phyloP scores from a whole-genome alignment of 2,113 vertebrate species.

The Odocoileus virginianus region DNA sequence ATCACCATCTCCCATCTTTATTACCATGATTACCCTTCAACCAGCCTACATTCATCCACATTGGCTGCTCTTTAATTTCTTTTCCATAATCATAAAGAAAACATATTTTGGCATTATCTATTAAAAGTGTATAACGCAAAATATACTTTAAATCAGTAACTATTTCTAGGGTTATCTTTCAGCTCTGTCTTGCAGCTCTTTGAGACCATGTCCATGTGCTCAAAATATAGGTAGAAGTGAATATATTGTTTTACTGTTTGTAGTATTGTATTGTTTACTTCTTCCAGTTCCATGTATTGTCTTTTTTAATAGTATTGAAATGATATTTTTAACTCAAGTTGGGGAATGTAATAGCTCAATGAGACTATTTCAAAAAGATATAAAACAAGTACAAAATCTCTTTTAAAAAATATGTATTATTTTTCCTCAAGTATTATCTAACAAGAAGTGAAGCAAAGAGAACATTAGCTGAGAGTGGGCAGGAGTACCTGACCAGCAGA shows the following conservation, averaged over 20 bases:
- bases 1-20: neutral
- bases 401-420: neutral
- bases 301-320: neutral
- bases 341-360: neutral
- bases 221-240: neutral
- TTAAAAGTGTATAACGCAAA: conserved; percentile 17
- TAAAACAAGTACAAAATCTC: neutral
- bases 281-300: neutral
- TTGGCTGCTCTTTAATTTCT: neutral
- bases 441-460: neutral
- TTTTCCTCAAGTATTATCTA: neutral
- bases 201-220: neutral
- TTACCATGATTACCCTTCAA: neutral
- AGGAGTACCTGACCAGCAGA: neutral
- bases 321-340: neutral
- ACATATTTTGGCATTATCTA: neutral
- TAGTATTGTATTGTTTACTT: neutral
- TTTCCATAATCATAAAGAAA: neutral
- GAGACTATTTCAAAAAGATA: neutral
- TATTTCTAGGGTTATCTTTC: neutral
- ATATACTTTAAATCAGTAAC: neutral
- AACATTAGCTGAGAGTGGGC: neutral
- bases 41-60: neutral
- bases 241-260: neutral
- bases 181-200: neutral